Base-by-base conservation (phyloP, 2,888 invertebrate genomes). In the Syritta pipiens region DNA sequence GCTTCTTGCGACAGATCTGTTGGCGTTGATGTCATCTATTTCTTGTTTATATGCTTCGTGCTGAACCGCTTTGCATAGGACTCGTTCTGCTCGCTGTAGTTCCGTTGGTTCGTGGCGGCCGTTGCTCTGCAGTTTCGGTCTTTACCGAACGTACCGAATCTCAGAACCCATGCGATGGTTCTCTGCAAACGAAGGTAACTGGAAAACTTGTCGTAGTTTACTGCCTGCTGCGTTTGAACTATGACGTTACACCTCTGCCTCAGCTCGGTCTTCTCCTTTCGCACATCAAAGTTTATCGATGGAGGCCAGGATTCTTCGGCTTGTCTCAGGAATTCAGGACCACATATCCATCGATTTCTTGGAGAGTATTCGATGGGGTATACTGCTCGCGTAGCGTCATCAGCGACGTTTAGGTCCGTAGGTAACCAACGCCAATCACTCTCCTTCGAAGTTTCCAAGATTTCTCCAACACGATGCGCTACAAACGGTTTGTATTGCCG, bases 401-500 rank as follows among this genome's bases (percentile, higher is more conserved):
- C 32, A 10, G 32, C n/a, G 10, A 62, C 51, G 19, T 71, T 79
- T 1, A 40, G 6, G 6, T 46, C 22, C 4, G 49, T 62, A 12
- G 75, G 46, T 12, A 68, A 10, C 75, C 82, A 82, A 10, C 77
- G 26, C 67, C 67, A 71, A 7, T 75, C 35, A 4, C 14, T 48
- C 0, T 26, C 22, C 0, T 24, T 32, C 32, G 3, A 12, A 32
- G 10, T 9, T 32, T 2, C 5, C 12, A 12, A 32, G 10, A 12
- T 12, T 32, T 32, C 32, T 10, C 4, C 10, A 12, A 22, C 35
- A 14, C n/a, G 20, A 42, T 42, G 42, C 2, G 42, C 20, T n/a
- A 42, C 42, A 19, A 42, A 20, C 3, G 42, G 42, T 42, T 42
- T 42, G 20, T 42, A 42, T 19, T 19, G 6, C 3, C 42, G 40